Evolutionary conservation across 2,888 invertebrate species (phyloP).

Genomic region (Galerucella calmariensis): DNA sequence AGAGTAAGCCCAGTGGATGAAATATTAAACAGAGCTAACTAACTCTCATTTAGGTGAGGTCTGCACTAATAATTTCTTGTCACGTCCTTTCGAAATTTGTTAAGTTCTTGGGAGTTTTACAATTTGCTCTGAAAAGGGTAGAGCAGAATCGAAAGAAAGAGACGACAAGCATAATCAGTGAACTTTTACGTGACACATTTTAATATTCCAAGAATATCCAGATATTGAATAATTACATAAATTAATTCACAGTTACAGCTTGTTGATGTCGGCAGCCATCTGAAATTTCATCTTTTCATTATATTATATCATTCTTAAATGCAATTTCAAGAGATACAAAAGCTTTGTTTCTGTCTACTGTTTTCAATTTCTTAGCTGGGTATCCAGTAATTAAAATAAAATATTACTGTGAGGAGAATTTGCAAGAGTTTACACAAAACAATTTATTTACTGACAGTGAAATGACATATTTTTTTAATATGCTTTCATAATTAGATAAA

Average conservation of each 20-base stretch:
- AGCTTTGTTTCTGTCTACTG: no score
- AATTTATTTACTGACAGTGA: no score
- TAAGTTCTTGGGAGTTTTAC: conserved; percentile 37
- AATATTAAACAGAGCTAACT: conserved; percentile 33
- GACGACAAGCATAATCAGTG: conserved; percentile 6
- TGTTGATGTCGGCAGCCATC: conserved; percentile 2
- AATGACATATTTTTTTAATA: no score
- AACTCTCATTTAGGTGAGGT: conserved; percentile 32
- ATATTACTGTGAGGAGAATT: no score
- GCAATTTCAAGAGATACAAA: no score
- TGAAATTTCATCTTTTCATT: no score
- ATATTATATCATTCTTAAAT: no score
- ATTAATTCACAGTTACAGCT: conserved; percentile 17
- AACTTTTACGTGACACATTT: conserved; percentile 31
- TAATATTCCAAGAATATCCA: conserved; percentile 22
- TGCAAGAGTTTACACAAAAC: no score
- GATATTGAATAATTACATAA: conserved; percentile 30
- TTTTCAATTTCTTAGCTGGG: no score
- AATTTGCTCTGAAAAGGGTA: conserved; percentile 18
- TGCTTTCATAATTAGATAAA: no score
- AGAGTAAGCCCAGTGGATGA: conserved; percentile 15
- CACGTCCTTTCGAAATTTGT: conserved; percentile 38
- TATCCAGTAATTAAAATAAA: no score
- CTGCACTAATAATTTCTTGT: conserved; percentile 27
- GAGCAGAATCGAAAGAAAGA: conserved; percentile 17